phyloP scores from a whole-genome alignment of 37 sponge, comb jelly and placozoan species.

The Haliclona indistincta region DNA sequence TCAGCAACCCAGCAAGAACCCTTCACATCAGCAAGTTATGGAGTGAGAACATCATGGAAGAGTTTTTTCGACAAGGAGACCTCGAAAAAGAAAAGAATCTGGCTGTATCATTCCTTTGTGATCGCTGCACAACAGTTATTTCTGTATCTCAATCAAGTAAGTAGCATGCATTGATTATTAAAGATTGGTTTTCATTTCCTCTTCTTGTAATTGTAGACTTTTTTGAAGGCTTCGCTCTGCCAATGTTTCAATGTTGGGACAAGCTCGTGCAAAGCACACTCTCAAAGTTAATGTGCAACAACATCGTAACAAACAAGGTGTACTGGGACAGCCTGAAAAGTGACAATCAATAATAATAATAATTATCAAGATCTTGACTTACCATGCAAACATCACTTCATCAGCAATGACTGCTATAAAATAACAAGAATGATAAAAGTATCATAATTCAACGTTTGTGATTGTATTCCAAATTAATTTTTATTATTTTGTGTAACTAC shows the following conservation, averaged over 20 bases:
- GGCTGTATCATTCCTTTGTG: conserved; percentile 69
- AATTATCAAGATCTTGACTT: too few species aligned
- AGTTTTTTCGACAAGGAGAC: conserved; percentile 84
- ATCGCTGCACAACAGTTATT: conserved; percentile 44
- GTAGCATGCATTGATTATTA: neutral
- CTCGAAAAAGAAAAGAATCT: conserved; percentile 56
- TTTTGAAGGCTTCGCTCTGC: conserved; percentile 59
- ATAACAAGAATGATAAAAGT: too few species aligned
- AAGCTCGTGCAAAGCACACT: conserved; percentile 35
- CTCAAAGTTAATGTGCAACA: conserved; percentile 34
- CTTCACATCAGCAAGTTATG: conserved; percentile 45
- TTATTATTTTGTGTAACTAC: too few species aligned
- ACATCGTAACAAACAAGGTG: conserved; percentile 49
- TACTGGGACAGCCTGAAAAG: conserved; percentile 59
- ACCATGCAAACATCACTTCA: too few species aligned
- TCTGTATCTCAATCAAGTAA: conserved; percentile 68
- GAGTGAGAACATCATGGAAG: conserved; percentile 82
- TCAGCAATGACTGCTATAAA: too few species aligned
- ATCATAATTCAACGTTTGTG: too few species aligned
- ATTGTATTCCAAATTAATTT: too few species aligned
- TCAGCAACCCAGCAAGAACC: conserved; percentile 69
- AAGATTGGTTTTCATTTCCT: neutral
- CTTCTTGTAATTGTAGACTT: conserved; percentile 31
- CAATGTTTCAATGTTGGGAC: conserved; percentile 65
- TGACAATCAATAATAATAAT: too few species aligned